Evolutionary conservation across 2,797 vertebrate species (phyloP).

Genomic region (Muscicapa comitata): DNA sequence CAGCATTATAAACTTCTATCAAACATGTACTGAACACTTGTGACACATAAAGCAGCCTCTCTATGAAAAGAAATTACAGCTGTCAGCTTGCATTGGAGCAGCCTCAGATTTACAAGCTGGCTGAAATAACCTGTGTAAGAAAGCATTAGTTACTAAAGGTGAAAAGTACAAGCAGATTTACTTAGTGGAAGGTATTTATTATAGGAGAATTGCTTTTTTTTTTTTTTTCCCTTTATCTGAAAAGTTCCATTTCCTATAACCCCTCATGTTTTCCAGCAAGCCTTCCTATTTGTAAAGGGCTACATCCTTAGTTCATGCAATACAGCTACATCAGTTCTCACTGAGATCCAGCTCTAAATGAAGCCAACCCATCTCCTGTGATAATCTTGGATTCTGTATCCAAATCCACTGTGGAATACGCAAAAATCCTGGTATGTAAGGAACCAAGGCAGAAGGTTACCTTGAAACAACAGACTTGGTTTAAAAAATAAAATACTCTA

Average conservation of each 20-base stretch:
- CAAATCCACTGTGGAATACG: neutral
- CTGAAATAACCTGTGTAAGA: conserved; percentile 69
- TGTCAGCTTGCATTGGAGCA: conserved; percentile 79
- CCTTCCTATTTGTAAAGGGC: neutral
- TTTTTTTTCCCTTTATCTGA: neutral
- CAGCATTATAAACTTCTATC: conserved; percentile 75
- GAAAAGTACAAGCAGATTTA: conserved; percentile 72
- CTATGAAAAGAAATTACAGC: conserved; percentile 83
- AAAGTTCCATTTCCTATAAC: conserved; percentile 17
- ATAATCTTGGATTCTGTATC: neutral
- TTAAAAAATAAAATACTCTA: conserved; percentile 68
- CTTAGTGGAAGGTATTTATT: conserved; percentile 60
- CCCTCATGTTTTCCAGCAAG: neutral
- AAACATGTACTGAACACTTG: conserved; percentile 79
- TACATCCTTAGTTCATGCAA: neutral
- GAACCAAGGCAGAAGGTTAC: conserved; percentile 56
- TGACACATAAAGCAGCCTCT: conserved; percentile 82
- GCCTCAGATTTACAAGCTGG: conserved; percentile 79
- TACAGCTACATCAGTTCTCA: neutral
- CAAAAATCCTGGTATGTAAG: neutral
- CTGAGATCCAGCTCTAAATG: neutral
- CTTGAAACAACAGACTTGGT: conserved; percentile 46
- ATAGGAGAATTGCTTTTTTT: neutral
- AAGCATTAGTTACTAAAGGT: conserved; percentile 66
- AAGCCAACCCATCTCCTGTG: neutral